Evolutionary conservation across 2,113 vertebrate species (phyloP), one percentile per base, ranked within the genome.

Genomic region (Nymphicus hollandicus): DNA sequence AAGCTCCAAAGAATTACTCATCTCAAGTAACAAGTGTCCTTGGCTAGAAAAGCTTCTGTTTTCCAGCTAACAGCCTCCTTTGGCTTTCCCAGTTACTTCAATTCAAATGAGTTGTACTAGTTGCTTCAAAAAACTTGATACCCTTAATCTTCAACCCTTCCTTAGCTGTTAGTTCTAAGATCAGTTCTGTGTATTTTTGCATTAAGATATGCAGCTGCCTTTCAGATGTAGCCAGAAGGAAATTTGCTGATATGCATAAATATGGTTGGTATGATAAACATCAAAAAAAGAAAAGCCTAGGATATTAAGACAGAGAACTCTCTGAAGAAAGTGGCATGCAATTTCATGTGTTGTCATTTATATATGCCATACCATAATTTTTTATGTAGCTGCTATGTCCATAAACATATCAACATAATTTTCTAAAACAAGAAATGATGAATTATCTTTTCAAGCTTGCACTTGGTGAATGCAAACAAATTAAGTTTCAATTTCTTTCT

Each of bases 281-380:
- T 92, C 79, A 97, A 92, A 94, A 96, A 91, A 94, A 96, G 91
- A 95, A 94, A 96, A 93, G 91, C 91, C 86, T 89, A 91, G 81
- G 93, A 97, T 97, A 93, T 93, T 97, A 97, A 96, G 69, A 79
- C 56, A 81, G 84, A 93, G 86, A 97, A 81, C 53, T 86, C 9
- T 0, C 39, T 91, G 91, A 94, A 96, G 89, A 97, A 96, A 95
- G 86, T 95, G 72, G n/a, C 94, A 97, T 96, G 94, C 97, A 97
- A 96, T 98, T 98, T 98, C 96, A 96, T 96, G 84, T 94, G 90
- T 86, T 96, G 91, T 97, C 97, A 92, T 96, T 98, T 97, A 81
- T 86, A 37, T 96, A 88, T 89, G 89, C 70, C 65, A 92, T 95
- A 44, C 79, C 70, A 69, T 97, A 95, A 97, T 96, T 97, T 93